Evolutionary conservation across 2,888 invertebrate species (phyloP).

Genomic region (Myathropa florea): DNA sequence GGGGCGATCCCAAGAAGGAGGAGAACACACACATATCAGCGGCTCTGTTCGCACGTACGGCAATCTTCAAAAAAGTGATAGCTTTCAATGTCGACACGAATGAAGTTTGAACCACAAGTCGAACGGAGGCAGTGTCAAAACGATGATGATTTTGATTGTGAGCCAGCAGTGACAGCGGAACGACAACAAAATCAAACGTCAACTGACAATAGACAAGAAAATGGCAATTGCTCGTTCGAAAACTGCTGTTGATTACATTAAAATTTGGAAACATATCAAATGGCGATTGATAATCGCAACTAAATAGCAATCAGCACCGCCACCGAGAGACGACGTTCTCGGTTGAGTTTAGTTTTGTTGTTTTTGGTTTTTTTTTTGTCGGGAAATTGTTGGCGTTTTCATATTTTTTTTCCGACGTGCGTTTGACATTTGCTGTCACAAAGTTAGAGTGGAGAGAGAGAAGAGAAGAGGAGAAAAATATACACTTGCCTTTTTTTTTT

Average conservation of each 20-base stretch:
- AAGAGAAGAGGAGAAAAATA: not conserved
- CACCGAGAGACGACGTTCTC: not conserved
- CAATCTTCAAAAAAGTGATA: not conserved
- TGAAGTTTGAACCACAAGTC: not conserved
- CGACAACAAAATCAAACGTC: conserved; percentile 26
- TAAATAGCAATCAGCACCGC: conserved; percentile 38
- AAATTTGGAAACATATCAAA: conserved; percentile 91
- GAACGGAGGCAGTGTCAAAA: not conserved
- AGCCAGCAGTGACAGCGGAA: conserved; percentile 22
- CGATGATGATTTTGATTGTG: not conserved
- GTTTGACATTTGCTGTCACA: conserved; percentile 21
- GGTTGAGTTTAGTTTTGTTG: not conserved
- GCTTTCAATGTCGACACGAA: conserved; percentile 55
- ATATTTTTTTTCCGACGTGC: not conserved
- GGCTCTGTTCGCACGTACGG: not conserved
- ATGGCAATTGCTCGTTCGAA: conserved; percentile 76
- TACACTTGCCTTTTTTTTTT: conserved; percentile 5
- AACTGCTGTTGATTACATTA: conserved; percentile 80
- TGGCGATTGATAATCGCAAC: conserved; percentile 82
- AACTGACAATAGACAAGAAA: conserved; percentile 66
- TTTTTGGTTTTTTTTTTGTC: conserved; percentile 22
- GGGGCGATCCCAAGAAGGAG: not conserved
- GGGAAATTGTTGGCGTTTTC: not conserved
- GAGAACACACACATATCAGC: not conserved
- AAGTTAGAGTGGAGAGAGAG: not conserved